Conservation (phyloP, 2,113 vertebrate species). For the Centropus unirufus region DNA sequence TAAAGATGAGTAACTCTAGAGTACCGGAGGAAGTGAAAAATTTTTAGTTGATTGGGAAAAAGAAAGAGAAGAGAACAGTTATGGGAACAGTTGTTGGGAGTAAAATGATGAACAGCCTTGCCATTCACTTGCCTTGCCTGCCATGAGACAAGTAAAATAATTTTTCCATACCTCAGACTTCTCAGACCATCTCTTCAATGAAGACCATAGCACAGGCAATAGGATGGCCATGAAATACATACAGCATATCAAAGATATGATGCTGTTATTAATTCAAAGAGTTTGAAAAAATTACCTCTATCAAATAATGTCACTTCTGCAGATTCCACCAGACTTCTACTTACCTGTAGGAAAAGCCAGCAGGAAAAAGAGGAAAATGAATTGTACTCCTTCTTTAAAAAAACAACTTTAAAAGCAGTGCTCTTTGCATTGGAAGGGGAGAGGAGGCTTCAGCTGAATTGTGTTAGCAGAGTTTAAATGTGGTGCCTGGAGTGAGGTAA, state of each 20-base stretch:
- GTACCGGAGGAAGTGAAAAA: neutral
- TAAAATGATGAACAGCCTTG: neutral
- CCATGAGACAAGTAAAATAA: neutral
- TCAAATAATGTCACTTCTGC: neutral
- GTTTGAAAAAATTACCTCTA: neutral
- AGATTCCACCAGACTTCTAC: neutral
- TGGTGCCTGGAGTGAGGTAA: neutral
- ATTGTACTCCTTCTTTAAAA: neutral
- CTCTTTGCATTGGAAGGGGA: neutral
- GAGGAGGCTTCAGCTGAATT: neutral
- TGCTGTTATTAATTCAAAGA: neutral
- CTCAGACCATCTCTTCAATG: neutral
- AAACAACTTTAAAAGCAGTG: neutral
- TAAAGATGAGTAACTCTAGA: neutral
- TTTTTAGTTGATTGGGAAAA: neutral
- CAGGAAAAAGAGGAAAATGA: neutral
- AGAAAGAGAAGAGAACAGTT: neutral
- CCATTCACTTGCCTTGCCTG: neutral
- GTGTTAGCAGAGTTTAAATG: neutral
- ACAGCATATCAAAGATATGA: neutral
- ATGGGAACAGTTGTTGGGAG: neutral
- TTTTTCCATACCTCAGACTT: neutral
- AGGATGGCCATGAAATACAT: neutral
- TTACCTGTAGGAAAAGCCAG: neutral
- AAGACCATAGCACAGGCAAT: neutral